Base-by-base conservation (phyloP, 2,797 vertebrate genomes). In the Malacoraja senta region DNA sequence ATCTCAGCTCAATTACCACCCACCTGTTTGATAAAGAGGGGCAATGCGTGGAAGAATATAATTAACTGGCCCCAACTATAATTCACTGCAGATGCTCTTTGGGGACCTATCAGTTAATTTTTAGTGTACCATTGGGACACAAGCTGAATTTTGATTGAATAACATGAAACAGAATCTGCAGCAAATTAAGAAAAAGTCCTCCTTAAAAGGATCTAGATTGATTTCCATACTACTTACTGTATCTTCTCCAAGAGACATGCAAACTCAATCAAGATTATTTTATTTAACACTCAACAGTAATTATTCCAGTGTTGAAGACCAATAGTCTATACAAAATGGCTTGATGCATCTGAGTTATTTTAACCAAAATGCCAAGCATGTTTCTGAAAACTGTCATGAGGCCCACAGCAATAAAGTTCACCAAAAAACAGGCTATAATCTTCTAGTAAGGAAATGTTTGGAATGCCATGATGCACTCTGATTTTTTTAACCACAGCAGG, bases 371-470 rank as follows among this genome's bases (percentile, higher is more conserved):
- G 96, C 96, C 96, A 96, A 95, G 96, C 96, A 94, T 97, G 97
- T 97, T 97, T 97, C 95, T 96, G 96, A 97, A 97, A 96, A 97
- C 96, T 97, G 97, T 97, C 97, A 97, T 97, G 97, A 97, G 96
- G 96, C 97, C 97, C 96, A 96, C 94, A 95, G 97, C 97, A 97
- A 97, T 97, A 97, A 97, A 97, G 97, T 96, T 96, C 96, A 97
- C 96, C 44, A 53, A 96, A 96, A 96, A 95, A 95, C 95, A 96
- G 97, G 97, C 97, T 97, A 96, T 97, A 98, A 98, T 97, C 97
- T 97, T 97, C 97, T 97, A 97, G 95, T 96, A 97, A 99, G 98
- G 98, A 99, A 99, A 99, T 99, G 97, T 97, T 96, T 98, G 97
- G 97, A 96, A 99, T 99, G 98, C 98, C 98, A 98, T 97, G 97